Evolutionary conservation across 2,888 invertebrate genomes (phyloP).

Genomic region (Lutraria lutraria): DNA sequence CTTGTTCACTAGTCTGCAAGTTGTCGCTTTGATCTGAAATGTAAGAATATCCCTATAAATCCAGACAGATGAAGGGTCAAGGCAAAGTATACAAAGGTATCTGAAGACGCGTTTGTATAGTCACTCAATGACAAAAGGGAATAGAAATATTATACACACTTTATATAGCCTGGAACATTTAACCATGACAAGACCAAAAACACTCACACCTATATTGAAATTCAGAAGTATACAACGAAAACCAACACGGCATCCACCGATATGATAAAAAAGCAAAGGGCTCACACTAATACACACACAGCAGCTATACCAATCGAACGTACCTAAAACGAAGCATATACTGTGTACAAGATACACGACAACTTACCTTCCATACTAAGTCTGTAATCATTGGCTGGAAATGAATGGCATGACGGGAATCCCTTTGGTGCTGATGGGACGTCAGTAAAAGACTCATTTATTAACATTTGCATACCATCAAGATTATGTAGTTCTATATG

Average conservation of each 20-base stretch:
- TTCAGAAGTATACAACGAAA: too few species aligned
- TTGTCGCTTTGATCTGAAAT: background rate
- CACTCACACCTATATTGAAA: too few species aligned
- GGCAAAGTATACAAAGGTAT: too few species aligned
- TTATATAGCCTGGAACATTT: too few species aligned
- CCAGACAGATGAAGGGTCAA: too few species aligned
- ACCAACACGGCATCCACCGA: background rate
- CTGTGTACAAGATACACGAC: background rate
- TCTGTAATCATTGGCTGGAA: slow-evolving; percentile 47
- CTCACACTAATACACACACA: background rate
- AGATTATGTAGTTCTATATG: slow-evolving; percentile 81
- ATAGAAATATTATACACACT: too few species aligned
- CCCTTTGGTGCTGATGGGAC: slow-evolving; percentile 72
- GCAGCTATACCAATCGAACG: background rate
- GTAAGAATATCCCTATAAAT: background rate
- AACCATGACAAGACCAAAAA: too few species aligned
- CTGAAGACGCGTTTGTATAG: too few species aligned
- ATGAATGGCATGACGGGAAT: slow-evolving; percentile 79
- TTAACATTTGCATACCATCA: slow-evolving; percentile 83
- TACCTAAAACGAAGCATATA: too few species aligned
- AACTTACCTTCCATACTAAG: background rate
- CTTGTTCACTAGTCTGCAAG: background rate
- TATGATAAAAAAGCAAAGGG: background rate
- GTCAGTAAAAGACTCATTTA: slow-evolving; percentile 78
- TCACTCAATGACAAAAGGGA: too few species aligned